A percentile compares a stretch with the other conserved stretches of the same genome.
These are phyloP conservation scores for Antedon mediterranea DNA, from an alignment of 53 echinoderm and acorn worm species.

Conservation along the genomic window DNA sequence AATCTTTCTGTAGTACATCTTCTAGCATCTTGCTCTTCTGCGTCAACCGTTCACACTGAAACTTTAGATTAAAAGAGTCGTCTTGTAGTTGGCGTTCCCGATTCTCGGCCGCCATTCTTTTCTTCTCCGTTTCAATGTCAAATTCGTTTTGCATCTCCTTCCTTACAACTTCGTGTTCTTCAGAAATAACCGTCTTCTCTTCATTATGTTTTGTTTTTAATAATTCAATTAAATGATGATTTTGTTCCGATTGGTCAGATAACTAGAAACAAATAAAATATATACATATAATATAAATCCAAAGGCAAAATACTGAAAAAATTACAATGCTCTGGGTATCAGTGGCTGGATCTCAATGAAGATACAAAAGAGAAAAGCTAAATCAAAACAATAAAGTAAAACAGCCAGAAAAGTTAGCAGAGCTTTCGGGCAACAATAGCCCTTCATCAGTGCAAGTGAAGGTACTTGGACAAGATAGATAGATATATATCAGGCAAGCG, in stretches of 20 bases:
- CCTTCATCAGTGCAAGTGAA: too few species aligned
- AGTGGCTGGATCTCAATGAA: too few species aligned
- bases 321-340: too few species aligned
- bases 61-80: slow-evolving; percentile 59
- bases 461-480: too few species aligned
- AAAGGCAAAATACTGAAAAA: too few species aligned
- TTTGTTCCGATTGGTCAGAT: background rate
- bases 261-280: background rate
- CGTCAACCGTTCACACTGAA: slow-evolving; percentile 63
- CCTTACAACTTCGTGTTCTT: slow-evolving; percentile 18
- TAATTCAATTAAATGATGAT: slow-evolving; percentile 28
- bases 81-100: slow-evolving; percentile 28
- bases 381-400: too few species aligned
- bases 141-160: background rate
- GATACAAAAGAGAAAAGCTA: too few species aligned
- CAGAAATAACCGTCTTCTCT: slow-evolving; percentile 17
- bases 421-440: too few species aligned
- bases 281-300: background rate
- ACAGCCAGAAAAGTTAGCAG: too few species aligned
- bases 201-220: slow-evolving; percentile 29
- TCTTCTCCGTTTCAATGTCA: background rate
- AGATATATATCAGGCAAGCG: too few species aligned
- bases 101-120: background rate
- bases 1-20: slow-evolving; percentile 75
- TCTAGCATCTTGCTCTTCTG: slow-evolving; percentile 52